Base-by-base conservation (phyloP, 2,797 vertebrate genomes). In the Sitta carolinensis region DNA sequence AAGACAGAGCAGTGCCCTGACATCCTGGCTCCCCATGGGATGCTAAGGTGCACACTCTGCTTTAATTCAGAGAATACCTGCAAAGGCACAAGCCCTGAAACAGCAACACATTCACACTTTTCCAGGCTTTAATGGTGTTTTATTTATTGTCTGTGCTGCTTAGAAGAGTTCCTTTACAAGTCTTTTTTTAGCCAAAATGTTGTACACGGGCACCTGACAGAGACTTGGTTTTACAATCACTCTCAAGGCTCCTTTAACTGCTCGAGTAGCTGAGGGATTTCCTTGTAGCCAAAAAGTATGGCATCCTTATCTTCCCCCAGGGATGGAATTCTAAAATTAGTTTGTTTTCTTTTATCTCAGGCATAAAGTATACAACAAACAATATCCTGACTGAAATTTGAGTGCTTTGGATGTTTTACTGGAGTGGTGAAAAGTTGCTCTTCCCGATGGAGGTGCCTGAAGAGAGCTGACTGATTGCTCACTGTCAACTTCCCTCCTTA, bases 281-380 rank as follows among this genome's bases (percentile, higher is more conserved):
- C 59, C 58, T 66, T n/a, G 19, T 17, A 58, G 77, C 32, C 36
- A 75, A 3, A 8, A 32, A 78, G 13, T 18, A 61, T 27, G 11
- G 10, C 26, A 54, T 36, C 40, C 25, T 75, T 45, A 64, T 55
- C 47, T 82, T 70, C 20, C 38, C 20, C 17, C 27, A 16, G 43
- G 30, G 58, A 66, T 18, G 26, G 10, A 22, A 75, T 61, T 83
- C 52, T 48, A 43, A 81, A 69, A 72, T 78, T 48, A 48, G 12
- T 21, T 92, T 66, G n/a, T 29, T 89, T 85, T 38, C 13, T 34
- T 72, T 84, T 84, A 67, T 82, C 57, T 61, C 52, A 70, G 32
- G 54, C 10, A 55, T 67, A 68, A 91, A 92, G 23, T 14, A 73
- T 11, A n/a, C 67, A 76, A n/a, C 42, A 59, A 94, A n/a, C 52